Evolutionary conservation across 1,140 invertebrate species (phyloP).

Genomic region (Macrocentrus cingulum): DNA sequence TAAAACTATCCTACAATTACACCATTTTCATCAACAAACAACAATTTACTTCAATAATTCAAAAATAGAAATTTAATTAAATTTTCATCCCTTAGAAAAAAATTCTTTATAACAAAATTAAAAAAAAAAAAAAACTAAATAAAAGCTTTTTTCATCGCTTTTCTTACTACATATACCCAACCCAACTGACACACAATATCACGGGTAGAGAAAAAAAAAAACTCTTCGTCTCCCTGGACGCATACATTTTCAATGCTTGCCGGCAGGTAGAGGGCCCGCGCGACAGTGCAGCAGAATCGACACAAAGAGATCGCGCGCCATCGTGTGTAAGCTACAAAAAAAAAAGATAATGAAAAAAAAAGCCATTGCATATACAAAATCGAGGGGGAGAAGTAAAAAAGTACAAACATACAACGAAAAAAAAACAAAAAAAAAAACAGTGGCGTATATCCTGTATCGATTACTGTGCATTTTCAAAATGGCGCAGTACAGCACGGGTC

Average conservation of each 20-base stretch:
- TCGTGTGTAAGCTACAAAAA: not conserved
- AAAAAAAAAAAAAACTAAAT: not conserved
- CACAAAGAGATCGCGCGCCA: slow-evolving; percentile 30
- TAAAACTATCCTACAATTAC: too few relatives aligned
- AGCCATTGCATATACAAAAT: too few relatives aligned
- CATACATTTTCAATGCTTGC: slow-evolving; percentile 39
- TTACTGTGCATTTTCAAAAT: slow-evolving; percentile 55
- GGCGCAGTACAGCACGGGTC: slow-evolving; percentile 38
- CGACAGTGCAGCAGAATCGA: slow-evolving; percentile 38
- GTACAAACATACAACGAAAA: too few relatives aligned
- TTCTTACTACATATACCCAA: slow-evolving; percentile 18
- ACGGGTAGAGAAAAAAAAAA: slow-evolving; percentile 5
- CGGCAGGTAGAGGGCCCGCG: slow-evolving; percentile 36
- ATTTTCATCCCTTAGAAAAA: too few relatives aligned
- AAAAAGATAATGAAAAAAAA: not conserved
- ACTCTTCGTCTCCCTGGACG: not conserved
- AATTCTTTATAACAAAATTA: too few relatives aligned
- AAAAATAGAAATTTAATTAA: too few relatives aligned
- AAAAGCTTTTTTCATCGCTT: slow-evolving; percentile 1
- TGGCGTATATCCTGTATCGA: slow-evolving; percentile 41
- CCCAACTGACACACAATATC: slow-evolving; percentile 25
- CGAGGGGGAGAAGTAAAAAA: too few relatives aligned
- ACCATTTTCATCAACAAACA: too few relatives aligned
- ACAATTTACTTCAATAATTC: too few relatives aligned
- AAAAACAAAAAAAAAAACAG: not conserved